Conservation (phyloP, 2,797 vertebrate species). For the Merluccius polli region DNA sequence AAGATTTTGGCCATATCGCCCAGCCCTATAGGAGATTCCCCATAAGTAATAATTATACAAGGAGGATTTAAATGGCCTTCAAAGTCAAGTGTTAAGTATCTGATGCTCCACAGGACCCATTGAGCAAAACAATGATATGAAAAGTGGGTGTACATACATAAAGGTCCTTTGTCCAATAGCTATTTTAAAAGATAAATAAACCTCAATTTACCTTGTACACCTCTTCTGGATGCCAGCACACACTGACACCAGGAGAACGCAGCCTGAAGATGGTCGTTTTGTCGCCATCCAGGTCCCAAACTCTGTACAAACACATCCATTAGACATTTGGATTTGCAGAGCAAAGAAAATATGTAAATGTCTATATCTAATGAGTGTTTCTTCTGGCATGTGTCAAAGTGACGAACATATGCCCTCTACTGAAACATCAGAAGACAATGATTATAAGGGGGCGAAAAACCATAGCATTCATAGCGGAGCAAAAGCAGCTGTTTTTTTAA, state of each 20-base stretch:
- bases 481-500: no score
- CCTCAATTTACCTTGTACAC: conserved; percentile 80
- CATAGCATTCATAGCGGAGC: no score
- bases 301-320: conserved; percentile 61
- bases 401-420: neutral
- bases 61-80: neutral
- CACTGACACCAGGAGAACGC: conserved; percentile 90
- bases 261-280: conserved; percentile 84
- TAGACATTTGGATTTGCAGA: neutral
- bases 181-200: neutral
- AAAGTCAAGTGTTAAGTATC: neutral
- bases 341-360: neutral
- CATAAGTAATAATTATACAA: neutral
- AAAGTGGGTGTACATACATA: neutral
- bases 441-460: no score
- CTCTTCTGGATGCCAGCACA: conserved; percentile 97
- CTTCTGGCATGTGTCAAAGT: neutral
- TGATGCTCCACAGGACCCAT: neutral
- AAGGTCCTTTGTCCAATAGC: neutral
- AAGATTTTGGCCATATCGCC: no score
- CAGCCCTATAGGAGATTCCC: no score
- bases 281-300: conserved; percentile 92
- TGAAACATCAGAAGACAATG: no score
- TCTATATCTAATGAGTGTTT: neutral
- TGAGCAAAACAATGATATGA: neutral